Evolutionary conservation across 2,797 vertebrate species (phyloP).

Genomic region (Cossypha polioptera): DNA sequence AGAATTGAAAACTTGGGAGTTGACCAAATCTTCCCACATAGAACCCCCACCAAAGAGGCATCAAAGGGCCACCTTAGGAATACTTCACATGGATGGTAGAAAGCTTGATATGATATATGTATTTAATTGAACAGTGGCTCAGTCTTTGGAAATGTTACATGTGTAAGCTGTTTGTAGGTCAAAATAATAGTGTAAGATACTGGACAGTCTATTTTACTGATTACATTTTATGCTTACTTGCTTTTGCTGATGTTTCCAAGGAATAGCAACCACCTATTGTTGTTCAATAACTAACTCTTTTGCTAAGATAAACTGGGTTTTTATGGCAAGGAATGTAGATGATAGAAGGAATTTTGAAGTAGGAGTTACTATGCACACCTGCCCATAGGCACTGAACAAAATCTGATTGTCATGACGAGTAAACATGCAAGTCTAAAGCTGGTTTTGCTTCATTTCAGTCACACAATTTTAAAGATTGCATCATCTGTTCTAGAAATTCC

Average conservation of each 20-base stretch:
- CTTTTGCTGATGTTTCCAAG: neutral
- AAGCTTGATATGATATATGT: neutral
- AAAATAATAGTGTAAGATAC: neutral
- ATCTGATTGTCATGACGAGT: neutral
- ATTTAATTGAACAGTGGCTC: neutral
- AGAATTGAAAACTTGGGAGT: neutral
- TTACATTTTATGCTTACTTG: neutral
- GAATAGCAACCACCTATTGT: neutral
- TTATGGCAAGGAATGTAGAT: neutral
- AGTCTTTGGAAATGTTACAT: neutral
- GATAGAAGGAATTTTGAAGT: neutral
- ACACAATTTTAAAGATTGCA: neutral
- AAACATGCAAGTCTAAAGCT: neutral
- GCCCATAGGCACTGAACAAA: neutral
- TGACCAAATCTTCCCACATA: neutral
- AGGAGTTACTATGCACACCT: neutral
- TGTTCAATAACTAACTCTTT: neutral
- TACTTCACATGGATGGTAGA: neutral
- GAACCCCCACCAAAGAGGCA: neutral
- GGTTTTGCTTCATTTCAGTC: constrained; percentile 4
- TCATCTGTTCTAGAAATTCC: neutral
- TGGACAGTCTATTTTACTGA: neutral
- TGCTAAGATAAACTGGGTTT: neutral
- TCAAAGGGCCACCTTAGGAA: neutral
- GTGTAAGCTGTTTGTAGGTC: neutral